These are phyloP conservation scores for Metacarcinus magister DNA, from an alignment of 2,888 invertebrate species.

Conservation along the genomic window DNA sequence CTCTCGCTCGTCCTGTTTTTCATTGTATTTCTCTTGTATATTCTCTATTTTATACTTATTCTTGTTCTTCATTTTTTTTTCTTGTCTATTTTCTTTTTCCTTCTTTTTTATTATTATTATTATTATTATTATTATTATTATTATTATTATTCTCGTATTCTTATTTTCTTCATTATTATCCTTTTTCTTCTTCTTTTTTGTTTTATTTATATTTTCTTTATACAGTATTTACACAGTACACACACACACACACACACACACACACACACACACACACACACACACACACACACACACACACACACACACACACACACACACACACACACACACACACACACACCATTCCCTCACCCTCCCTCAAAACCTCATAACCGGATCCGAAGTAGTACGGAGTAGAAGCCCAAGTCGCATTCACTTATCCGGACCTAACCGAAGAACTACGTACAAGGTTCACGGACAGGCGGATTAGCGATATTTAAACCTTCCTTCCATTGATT, in stretches of 20 bases:
- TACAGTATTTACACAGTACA: no score
- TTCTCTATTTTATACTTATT: not conserved
- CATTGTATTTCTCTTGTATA: not conserved
- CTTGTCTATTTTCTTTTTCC: no score
- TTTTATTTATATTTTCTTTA: no score
- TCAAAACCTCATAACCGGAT: not conserved
- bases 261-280: no score
- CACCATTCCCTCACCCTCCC: not conserved
- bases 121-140: no score
- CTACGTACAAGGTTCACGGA: conserved; percentile 69
- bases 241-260: no score
- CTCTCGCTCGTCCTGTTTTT: not conserved
- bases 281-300: no score
- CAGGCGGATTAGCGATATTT: conserved; percentile 79
- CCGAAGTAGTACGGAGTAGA: not conserved
- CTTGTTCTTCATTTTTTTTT: not conserved
- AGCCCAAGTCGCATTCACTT: not conserved
- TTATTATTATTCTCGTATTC: not conserved
- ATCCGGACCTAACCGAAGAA: conserved; percentile 61
- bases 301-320: no score
- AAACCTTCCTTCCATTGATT: conserved; percentile 78
- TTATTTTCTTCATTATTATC: no score
- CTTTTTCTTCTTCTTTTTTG: no score
- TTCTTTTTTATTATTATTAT: no score
- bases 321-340: no score